phyloP scores from a whole-genome alignment of 2,797 vertebrate species.

The Sebastolobus alascanus region DNA sequence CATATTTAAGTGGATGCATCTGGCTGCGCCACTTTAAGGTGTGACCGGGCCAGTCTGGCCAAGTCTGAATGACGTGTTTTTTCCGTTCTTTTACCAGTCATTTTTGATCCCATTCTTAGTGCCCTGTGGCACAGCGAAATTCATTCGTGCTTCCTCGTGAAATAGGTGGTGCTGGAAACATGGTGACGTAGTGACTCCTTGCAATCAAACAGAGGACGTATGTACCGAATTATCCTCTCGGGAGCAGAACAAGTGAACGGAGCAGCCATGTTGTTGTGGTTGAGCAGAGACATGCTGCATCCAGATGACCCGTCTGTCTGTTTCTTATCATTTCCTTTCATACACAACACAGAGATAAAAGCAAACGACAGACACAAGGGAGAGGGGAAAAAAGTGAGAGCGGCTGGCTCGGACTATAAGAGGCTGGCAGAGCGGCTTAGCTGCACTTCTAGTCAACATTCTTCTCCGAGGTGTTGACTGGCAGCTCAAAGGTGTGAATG shows the following conservation, averaged over 20 bases:
- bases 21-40: neutral
- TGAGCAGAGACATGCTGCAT: constrained; percentile 49
- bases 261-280: constrained; percentile 25
- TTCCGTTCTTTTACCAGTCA: neutral
- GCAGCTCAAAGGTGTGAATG: constrained; percentile 56
- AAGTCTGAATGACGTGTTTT: neutral
- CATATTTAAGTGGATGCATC: too few species aligned
- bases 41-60: neutral
- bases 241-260: neutral
- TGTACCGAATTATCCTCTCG: neutral
- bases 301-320: constrained; percentile 65
- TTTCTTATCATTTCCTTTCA: constrained; percentile 65
- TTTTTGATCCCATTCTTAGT: neutral
- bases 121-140: neutral
- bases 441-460: constrained; percentile 45
- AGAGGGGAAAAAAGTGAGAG: neutral
- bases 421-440: constrained; percentile 33
- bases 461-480: constrained; percentile 56
- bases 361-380: constrained; percentile 25
- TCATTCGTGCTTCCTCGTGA: neutral
- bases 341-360: constrained; percentile 40
- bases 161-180: neutral
- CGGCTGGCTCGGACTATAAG: constrained; percentile 25
- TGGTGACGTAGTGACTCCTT: neutral
- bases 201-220: neutral